Evolutionary conservation across 2,888 invertebrate species (phyloP).

Genomic region (Colostygia pectinataria): DNA sequence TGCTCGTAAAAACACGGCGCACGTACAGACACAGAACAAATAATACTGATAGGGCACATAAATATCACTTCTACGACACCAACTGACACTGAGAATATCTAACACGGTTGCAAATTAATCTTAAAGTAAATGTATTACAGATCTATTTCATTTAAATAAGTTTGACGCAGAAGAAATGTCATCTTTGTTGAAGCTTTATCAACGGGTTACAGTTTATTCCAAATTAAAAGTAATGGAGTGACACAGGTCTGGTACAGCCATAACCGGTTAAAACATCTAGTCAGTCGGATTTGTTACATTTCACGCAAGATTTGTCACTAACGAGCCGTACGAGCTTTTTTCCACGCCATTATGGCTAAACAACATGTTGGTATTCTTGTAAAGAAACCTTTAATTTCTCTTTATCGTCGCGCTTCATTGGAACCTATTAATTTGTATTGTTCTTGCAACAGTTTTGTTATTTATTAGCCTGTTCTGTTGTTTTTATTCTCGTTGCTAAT

Average conservation of each 20-base stretch:
- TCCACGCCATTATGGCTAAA: constrained; percentile 23
- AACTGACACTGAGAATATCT: background rate
- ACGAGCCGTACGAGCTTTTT: constrained; percentile 39
- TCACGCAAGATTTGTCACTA: constrained; percentile 58
- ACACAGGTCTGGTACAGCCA: constrained; percentile 30
- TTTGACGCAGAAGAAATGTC: too few relatives aligned
- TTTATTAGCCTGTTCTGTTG: background rate
- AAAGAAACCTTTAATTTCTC: constrained; percentile 23
- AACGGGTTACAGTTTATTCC: too few relatives aligned
- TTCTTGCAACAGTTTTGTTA: constrained; percentile 9
- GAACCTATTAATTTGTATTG: constrained; percentile 19
- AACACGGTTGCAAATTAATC: too few relatives aligned
- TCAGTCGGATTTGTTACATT: constrained; percentile 61
- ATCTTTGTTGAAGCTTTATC: too few relatives aligned
- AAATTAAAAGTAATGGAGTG: background rate
- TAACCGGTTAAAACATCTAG: constrained; percentile 44
- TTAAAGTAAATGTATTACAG: too few relatives aligned
- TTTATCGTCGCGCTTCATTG: constrained; percentile 22
- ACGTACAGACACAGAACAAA: constrained; percentile 32
- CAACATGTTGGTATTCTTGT: constrained; percentile 26
- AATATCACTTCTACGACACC: constrained; percentile 1
- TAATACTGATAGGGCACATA: background rate
- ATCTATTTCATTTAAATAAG: too few relatives aligned
- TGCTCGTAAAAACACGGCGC: constrained; percentile 58
- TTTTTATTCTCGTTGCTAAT: background rate